phyloP scores from a whole-genome alignment of 2,888 invertebrate genomes.

The Neoascia interrupta region DNA sequence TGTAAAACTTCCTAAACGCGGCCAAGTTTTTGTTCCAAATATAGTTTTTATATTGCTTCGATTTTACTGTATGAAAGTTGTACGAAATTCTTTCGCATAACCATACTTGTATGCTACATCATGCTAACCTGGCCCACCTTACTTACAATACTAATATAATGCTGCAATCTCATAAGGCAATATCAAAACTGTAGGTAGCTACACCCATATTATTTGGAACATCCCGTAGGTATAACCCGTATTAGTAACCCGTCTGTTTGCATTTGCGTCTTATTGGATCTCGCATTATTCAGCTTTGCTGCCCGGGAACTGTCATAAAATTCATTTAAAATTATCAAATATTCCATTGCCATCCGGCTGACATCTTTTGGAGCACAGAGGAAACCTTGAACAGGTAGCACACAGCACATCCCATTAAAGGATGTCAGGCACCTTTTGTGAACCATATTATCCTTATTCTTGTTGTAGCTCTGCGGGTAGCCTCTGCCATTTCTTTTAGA shows the following conservation, averaged over 20 bases:
- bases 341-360: slow-evolving; percentile 64
- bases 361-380: slow-evolving; percentile 43
- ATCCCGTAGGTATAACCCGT: slow-evolving; percentile 11
- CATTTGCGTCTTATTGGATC: slow-evolving; percentile 53
- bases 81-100: too few species aligned
- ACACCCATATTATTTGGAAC: slow-evolving; percentile 9
- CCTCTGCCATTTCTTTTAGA: slow-evolving; percentile 13
- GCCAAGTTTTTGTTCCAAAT: too few species aligned
- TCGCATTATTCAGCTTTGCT: slow-evolving; percentile 60
- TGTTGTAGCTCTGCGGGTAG: slow-evolving; percentile 27
- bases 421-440: slow-evolving; percentile 64
- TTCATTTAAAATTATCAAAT: slow-evolving; percentile 69
- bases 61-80: too few species aligned
- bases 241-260: not conserved
- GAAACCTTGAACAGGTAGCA: slow-evolving; percentile 58
- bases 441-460: slow-evolving; percentile 36
- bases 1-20: too few species aligned
- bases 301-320: slow-evolving; percentile 66
- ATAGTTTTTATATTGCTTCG: too few species aligned
- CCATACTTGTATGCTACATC: not conserved
- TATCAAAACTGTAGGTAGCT: not conserved
- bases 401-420: slow-evolving; percentile 46
- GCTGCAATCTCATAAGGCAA: not conserved
- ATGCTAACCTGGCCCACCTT: not conserved
- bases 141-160: not conserved